Evolutionary conservation across 2,888 invertebrate species (phyloP), one percentile per base, ranked within the genome.

Genomic region (Thalpophila matura): DNA sequence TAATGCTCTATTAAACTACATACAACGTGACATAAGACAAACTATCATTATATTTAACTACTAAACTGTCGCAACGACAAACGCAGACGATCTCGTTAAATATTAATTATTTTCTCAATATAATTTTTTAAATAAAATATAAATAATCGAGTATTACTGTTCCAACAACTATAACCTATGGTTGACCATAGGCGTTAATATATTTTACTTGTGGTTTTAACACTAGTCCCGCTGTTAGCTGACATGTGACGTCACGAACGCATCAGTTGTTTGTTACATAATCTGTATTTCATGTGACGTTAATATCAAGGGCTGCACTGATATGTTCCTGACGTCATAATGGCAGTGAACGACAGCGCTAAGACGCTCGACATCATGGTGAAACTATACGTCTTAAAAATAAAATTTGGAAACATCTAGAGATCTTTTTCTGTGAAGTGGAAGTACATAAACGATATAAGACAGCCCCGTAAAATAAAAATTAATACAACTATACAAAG

Each of bases 141-240:
- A 94, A 94, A 94, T 92, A 93, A 92, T 91, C 91, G 94, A 94
- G 94, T 94, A 94, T 94, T 94, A 92, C 87, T 86, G 92, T 93
- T 92, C 89, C 92, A 93, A 93, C 93, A 93, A 92, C 88, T 86
- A 85, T 76, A 84, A 80, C 84, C 92, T 87, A 90, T 89, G 93
- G 92, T 92, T 90, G 82, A 93, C 92, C 93, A 93, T 86, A 92
- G 92, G 91, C 85, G 80, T 85, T 84, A 83, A 89, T 88, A 90
- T 88, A 89, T 84, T 86, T 85, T 70, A 70, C 63, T 70, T 73
- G 86, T 83, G 85, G 66, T 61, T 65, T n/a, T 86, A 89, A 89
- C 85, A 87, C 86, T 88, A 87, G 42, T 58, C 62, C 53, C 37
- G 50, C 56, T 79, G 73, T 71, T 74, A 51, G 73, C 70, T 56